Evolutionary conservation across 1,140 invertebrate species (phyloP).

Genomic region (Potamilus streckersoni): DNA sequence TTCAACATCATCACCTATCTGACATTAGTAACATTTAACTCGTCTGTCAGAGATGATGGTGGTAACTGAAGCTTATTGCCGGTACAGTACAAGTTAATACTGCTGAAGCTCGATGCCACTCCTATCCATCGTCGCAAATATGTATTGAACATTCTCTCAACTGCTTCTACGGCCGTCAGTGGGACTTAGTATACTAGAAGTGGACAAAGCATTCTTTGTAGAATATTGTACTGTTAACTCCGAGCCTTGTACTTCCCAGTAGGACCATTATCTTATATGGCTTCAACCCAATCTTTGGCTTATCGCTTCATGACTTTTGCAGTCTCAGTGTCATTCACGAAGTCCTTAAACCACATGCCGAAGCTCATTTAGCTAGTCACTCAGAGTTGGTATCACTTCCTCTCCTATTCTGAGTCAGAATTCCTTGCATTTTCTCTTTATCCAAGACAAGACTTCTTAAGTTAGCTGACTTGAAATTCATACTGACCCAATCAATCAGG

Average conservation of each 20-base stretch:
- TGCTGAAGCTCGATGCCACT: too few relatives aligned
- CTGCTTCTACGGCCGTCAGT: too few relatives aligned
- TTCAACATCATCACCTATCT: too few relatives aligned
- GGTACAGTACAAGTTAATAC: too few relatives aligned
- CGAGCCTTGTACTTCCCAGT: slow-evolving; percentile 34
- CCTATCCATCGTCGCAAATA: too few relatives aligned
- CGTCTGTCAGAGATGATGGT: too few relatives aligned
- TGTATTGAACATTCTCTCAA: too few relatives aligned
- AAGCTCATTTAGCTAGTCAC: slow-evolving; percentile 9
- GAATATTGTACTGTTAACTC: slow-evolving; percentile 27
- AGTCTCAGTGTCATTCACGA: slow-evolving; percentile 18
- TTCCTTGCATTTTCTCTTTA: slow-evolving; percentile 18
- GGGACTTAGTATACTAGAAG: background rate
- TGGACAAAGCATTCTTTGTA: slow-evolving; percentile 22
- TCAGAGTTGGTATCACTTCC: slow-evolving; percentile 11
- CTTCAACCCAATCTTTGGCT: slow-evolving; percentile 17
- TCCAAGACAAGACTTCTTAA: too few relatives aligned
- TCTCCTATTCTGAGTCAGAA: slow-evolving; percentile 1
- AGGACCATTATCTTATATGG: slow-evolving; percentile 18
- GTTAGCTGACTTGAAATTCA: too few relatives aligned
- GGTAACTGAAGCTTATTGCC: too few relatives aligned
- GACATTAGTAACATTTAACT: too few relatives aligned
- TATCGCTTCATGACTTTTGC: slow-evolving; percentile 3
- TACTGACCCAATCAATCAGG: too few relatives aligned
- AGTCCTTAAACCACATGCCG: slow-evolving; percentile 24